phyloP scores from a whole-genome alignment of 2,888 invertebrate genomes.

The Hirudinaria manillensis region DNA sequence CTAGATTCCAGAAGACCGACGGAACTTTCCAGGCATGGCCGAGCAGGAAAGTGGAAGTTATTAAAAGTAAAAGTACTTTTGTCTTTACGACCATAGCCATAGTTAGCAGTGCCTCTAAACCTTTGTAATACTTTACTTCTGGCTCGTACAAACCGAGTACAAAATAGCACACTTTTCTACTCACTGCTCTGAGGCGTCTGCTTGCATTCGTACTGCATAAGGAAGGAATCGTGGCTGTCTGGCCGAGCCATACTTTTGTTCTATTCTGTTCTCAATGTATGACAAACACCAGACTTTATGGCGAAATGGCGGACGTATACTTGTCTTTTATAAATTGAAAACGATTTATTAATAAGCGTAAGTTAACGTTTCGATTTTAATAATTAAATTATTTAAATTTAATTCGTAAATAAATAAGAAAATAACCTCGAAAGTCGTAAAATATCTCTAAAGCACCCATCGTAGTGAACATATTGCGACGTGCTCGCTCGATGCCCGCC shows the following conservation, averaged over 20 bases:
- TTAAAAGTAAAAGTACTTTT: too few species aligned
- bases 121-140: too few species aligned
- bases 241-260: constrained; percentile 6
- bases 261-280: neutral
- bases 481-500: neutral
- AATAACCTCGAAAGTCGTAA: neutral
- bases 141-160: too few species aligned
- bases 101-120: too few species aligned
- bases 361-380: too few species aligned
- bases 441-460: neutral
- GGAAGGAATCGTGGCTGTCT: constrained; percentile 5
- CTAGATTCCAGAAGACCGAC: too few species aligned
- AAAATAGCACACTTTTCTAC: neutral
- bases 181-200: neutral
- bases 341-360: too few species aligned
- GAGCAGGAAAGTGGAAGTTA: too few species aligned
- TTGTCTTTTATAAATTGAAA: neutral
- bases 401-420: neutral
- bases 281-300: constrained; percentile 13
- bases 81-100: too few species aligned
- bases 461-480: constrained; percentile 7
- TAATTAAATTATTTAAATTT: neutral
- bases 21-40: too few species aligned
- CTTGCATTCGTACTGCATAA: constrained; percentile 8
- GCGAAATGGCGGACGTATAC: neutral